phyloP scores from a whole-genome alignment of 2,113 vertebrate species.

The Rhinogobius similis region DNA sequence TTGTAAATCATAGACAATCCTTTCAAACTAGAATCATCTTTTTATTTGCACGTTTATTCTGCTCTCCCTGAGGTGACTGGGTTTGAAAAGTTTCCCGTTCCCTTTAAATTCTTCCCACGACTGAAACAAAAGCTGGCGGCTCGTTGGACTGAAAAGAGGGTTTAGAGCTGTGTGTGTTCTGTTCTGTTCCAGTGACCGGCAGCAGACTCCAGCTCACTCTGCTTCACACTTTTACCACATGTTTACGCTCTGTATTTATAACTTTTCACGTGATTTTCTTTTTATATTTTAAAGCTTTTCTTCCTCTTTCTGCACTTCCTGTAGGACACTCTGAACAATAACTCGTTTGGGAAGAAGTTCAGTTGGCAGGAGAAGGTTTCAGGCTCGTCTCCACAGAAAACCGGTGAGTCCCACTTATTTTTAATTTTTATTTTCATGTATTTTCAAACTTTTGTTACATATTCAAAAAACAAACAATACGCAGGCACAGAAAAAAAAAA shows the following conservation, averaged over 20 bases:
- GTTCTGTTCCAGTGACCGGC: constrained; percentile 39
- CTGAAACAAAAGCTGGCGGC: constrained; percentile 64
- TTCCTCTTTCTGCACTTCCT: constrained; percentile 13
- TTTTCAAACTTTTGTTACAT: background rate
- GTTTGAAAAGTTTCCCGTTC: constrained; percentile 50
- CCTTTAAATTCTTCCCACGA: constrained; percentile 62
- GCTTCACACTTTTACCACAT: background rate
- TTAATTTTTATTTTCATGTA: too few relatives aligned
- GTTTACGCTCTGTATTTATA: background rate
- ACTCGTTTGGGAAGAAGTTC: constrained; percentile 97
- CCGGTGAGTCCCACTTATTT: constrained; percentile 83
- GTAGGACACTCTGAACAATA: constrained; percentile 98
- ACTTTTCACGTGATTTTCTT: constrained; percentile 5
- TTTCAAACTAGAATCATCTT: too few relatives aligned
- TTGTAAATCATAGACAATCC: too few relatives aligned
- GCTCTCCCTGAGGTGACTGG: constrained; percentile 18
- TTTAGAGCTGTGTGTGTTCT: constrained; percentile 21
- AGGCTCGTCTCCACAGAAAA: constrained; percentile 90
- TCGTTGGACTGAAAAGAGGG: constrained; percentile 68
- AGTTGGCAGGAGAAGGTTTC: constrained; percentile 98
- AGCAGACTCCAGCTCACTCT: background rate
- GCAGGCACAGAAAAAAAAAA: too few relatives aligned
- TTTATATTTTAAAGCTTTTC: constrained; percentile 19
- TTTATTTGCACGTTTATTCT: background rate
- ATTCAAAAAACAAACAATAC: too few relatives aligned